A percentile compares a stretch with the other conserved stretches of the same genome.
phyloP scores from a whole-genome alignment of 2,888 invertebrate genomes.

The Hypolimnas misippus region DNA sequence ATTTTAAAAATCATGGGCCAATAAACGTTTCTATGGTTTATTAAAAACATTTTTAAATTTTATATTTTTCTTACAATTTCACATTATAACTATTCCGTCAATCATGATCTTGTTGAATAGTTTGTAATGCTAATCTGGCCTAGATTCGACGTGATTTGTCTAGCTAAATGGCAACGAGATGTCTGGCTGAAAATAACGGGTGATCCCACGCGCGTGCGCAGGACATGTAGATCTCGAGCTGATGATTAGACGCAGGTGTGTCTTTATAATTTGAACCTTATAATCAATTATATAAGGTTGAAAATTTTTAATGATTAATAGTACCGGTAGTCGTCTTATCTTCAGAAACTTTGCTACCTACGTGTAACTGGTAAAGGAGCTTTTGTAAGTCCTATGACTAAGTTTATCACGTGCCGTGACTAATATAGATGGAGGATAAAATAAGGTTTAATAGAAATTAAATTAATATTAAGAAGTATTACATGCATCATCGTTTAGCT shows the following conservation, averaged over 20 bases:
- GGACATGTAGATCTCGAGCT: conserved; percentile 56
- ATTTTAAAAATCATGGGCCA: too few relatives aligned
- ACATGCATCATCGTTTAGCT: too few relatives aligned
- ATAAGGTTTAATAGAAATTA: neutral
- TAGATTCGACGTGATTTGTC: conserved; percentile 15
- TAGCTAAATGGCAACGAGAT: conserved; percentile 29
- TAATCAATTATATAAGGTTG: conserved; percentile 10
- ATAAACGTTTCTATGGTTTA: too few relatives aligned
- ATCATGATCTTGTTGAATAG: too few relatives aligned
- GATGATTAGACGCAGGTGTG: conserved; percentile 47
- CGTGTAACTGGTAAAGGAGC: conserved; percentile 36
- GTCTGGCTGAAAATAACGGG: conserved; percentile 49
- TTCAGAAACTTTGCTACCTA: conserved; percentile 41
- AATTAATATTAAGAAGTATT: neutral
- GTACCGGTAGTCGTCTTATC: conserved; percentile 42
- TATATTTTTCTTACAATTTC: neutral
- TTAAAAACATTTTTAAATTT: too few relatives aligned
- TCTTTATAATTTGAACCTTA: conserved; percentile 17
- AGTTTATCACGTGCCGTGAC: conserved; percentile 5
- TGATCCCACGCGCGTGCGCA: conserved; percentile 57
- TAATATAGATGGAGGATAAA: conserved; percentile 11
- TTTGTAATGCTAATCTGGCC: neutral
- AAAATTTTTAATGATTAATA: neutral
- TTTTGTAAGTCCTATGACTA: conserved; percentile 26
- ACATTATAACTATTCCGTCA: too few relatives aligned